phyloP scores from a whole-genome alignment of 2,888 invertebrate species.

The Mesodorylaimus sp. region DNA sequence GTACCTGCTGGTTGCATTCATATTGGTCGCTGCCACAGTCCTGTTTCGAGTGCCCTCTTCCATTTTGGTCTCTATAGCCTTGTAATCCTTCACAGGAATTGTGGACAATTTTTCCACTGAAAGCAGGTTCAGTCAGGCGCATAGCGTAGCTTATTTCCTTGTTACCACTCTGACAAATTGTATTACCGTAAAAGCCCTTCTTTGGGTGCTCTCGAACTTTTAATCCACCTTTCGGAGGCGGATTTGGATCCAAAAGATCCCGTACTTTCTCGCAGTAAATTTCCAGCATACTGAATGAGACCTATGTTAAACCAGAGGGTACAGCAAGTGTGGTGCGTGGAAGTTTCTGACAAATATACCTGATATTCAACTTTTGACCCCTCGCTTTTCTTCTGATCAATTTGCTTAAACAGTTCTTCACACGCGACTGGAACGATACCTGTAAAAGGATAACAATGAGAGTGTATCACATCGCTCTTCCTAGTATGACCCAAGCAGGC shows the following conservation, averaged over 20 bases:
- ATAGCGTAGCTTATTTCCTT: constrained; percentile 1
- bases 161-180: constrained; percentile 3
- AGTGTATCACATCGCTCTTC: neutral
- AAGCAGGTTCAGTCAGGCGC: constrained; percentile 10
- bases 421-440: constrained; percentile 41
- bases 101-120: constrained; percentile 38
- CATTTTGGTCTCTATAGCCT: constrained; percentile 39
- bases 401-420: constrained; percentile 38
- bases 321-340: neutral
- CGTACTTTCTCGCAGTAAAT: constrained; percentile 42
- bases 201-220: constrained; percentile 41
- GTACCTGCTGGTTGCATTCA: constrained; percentile 41
- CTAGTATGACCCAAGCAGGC: neutral
- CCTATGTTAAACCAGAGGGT: constrained; percentile 29
- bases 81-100: constrained; percentile 33
- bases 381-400: constrained; percentile 32
- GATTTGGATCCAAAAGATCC: constrained; percentile 33
- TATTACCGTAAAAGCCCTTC: constrained; percentile 40
- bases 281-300: constrained; percentile 41
- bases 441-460: constrained; percentile 19
- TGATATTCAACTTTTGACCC: constrained; percentile 30
- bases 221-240: constrained; percentile 34
- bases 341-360: constrained; percentile 15
- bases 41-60: constrained; percentile 41
- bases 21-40: constrained; percentile 41